A percentile compares a stretch with the other conserved stretches of the same genome.
Conservation (phyloP, 2,888 invertebrate species). For the Polydesmus complanatus region DNA sequence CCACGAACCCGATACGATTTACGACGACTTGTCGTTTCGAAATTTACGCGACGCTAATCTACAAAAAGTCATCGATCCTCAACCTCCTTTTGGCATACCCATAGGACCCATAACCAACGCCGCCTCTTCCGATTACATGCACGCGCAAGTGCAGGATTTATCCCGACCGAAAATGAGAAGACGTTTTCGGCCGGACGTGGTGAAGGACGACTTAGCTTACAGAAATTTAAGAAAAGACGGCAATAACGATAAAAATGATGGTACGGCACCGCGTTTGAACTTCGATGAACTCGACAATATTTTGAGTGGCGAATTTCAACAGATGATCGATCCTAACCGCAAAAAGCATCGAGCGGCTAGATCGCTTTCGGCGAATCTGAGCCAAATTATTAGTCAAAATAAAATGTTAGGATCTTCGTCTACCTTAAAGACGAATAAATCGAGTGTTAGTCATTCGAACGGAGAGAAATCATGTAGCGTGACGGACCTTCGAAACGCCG, state of each 20-base stretch:
- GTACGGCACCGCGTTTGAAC: slow-evolving; percentile 15
- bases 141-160: slow-evolving; percentile 40
- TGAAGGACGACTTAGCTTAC: slow-evolving; percentile 76
- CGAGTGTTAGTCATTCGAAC: no score
- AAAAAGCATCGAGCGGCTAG: slow-evolving; percentile 66
- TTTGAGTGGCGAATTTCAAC: slow-evolving; percentile 4
- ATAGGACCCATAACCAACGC: slow-evolving; percentile 66
- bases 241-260: slow-evolving; percentile 35
- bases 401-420: slow-evolving; percentile 24
- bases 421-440: background rate
- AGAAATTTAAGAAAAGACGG: slow-evolving; percentile 56
- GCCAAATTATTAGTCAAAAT: slow-evolving; percentile 44
- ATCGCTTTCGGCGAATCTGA: slow-evolving; percentile 70
- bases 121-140: slow-evolving; percentile 68
- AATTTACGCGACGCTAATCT: slow-evolving; percentile 61
- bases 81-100: slow-evolving; percentile 83
- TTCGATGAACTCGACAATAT: slow-evolving; percentile 22
- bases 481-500: slow-evolving; percentile 38
- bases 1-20: slow-evolving; percentile 59
- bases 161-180: slow-evolving; percentile 52
- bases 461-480: slow-evolving; percentile 42
- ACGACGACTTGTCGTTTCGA: slow-evolving; percentile 71
- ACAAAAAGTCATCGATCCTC: slow-evolving; percentile 55
- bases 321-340: slow-evolving; percentile 29
- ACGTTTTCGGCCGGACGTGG: slow-evolving; percentile 60